Evolutionary conservation across 2,888 invertebrate genomes (phyloP).

Genomic region (Dorcus parallelipipedus): DNA sequence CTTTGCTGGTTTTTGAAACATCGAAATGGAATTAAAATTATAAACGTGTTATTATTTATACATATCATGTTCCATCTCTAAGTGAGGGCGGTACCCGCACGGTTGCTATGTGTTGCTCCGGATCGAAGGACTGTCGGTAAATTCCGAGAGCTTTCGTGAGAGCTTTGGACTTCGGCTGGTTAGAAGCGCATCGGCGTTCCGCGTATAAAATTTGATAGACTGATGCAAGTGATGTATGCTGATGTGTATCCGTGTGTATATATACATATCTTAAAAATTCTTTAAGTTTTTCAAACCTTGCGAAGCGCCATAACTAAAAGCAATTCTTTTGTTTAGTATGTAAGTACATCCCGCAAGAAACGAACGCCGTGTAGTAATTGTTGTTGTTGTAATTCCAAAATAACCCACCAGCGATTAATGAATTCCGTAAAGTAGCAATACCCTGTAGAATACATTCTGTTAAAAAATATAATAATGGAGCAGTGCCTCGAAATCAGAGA

Average conservation of each 20-base stretch:
- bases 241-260: too few relatives aligned
- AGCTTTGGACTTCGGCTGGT: conserved; percentile 37
- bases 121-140: conserved; percentile 44
- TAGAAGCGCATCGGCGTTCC: conserved; percentile 26
- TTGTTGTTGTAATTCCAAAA: too few relatives aligned
- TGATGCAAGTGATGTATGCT: conserved; percentile 14
- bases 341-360: too few relatives aligned
- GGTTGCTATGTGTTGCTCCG: conserved; percentile 48
- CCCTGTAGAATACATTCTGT: not conserved
- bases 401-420: too few relatives aligned
- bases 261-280: too few relatives aligned
- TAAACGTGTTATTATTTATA: conserved; percentile 14
- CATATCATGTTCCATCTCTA: conserved; percentile 23
- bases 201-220: conserved; percentile 17
- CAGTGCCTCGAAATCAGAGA: too few relatives aligned
- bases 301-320: too few relatives aligned
- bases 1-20: not conserved
- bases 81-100: conserved; percentile 34
- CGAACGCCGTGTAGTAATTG: too few relatives aligned
- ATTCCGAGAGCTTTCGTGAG: conserved; percentile 36
- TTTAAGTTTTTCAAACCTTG: too few relatives aligned
- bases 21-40: not conserved
- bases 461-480: too few relatives aligned
- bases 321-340: too few relatives aligned
- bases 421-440: not conserved